Percentiles rank a stretch among this genome's conserved stretches.
phyloP scores from a whole-genome alignment of 2,113 vertebrate genomes.

The Misgurnus mizolepis region DNA sequence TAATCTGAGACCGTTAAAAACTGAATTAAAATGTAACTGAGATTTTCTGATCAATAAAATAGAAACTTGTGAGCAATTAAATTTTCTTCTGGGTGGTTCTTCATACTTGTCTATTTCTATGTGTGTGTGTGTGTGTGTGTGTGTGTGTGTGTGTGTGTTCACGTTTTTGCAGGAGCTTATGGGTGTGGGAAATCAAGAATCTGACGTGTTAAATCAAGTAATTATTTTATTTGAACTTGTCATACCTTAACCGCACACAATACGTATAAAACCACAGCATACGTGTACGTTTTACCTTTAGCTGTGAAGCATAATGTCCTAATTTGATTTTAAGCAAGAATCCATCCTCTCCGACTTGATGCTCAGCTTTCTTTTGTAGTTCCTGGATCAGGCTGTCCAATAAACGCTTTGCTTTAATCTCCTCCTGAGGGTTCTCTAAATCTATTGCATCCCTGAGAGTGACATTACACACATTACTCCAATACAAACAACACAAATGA shows the following conservation, averaged over 20 bases:
- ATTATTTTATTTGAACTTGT: too few relatives aligned
- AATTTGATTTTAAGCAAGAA: constrained; percentile 98
- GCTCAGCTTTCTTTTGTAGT: constrained; percentile 96
- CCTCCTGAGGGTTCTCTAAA: constrained; percentile 92
- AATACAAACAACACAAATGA: not conserved
- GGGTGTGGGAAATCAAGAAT: too few relatives aligned
- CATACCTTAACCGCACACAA: too few relatives aligned
- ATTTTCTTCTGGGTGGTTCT: not conserved
- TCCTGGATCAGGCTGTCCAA: constrained; percentile 95
- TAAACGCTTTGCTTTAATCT: constrained; percentile 87
- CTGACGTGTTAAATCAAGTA: too few relatives aligned
- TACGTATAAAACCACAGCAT: too few relatives aligned
- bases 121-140: not conserved
- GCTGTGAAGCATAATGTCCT: constrained; percentile 94
- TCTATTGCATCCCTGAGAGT: constrained; percentile 87
- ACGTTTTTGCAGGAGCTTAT: too few relatives aligned
- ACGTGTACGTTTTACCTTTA: constrained; percentile 77
- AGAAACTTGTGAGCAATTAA: too few relatives aligned
- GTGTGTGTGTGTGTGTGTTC: not conserved
- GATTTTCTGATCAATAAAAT: too few relatives aligned
- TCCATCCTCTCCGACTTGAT: constrained; percentile 94
- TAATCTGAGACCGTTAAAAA: too few relatives aligned
- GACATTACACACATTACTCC: constrained; percentile 5
- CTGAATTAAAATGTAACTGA: too few relatives aligned
- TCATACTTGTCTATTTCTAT: not conserved